These are phyloP conservation scores for Cervus canadensis DNA, from an alignment of 2,113 vertebrate genomes.

Conservation along the genomic window DNA sequence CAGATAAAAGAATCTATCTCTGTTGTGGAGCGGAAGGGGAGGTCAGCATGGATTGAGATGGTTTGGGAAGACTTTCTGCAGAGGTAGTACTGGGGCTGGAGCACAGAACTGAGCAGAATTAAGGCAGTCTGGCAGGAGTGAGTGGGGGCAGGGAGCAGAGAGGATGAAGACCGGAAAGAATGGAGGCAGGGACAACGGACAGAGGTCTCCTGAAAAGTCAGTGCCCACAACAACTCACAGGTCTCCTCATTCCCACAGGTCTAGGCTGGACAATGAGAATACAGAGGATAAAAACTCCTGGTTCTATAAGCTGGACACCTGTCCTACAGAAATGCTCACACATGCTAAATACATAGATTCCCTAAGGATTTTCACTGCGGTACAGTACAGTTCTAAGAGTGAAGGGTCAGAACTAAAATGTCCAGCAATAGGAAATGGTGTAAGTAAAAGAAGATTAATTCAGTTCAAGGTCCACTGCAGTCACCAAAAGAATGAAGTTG, in stretches of 20 bases:
- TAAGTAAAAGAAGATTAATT: neutral
- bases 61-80: neutral
- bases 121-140: neutral
- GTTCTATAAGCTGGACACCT: neutral
- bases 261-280: neutral
- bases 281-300: neutral
- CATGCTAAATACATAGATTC: fast-evolving
- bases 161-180: neutral
- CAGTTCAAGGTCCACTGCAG: neutral
- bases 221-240: neutral
- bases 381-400: neutral
- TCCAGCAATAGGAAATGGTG: neutral
- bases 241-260: neutral
- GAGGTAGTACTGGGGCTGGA: neutral
- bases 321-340: neutral
- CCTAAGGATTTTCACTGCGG: neutral
- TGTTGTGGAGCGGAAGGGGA: neutral
- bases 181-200: neutral
- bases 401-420: neutral
- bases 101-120: neutral
- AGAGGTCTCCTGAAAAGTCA: neutral
- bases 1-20: neutral
- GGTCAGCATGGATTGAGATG: neutral
- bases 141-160: neutral
- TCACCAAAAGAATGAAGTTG: neutral